Base-by-base conservation (phyloP, 2,888 invertebrate genomes). In the Agrilus mali region DNA sequence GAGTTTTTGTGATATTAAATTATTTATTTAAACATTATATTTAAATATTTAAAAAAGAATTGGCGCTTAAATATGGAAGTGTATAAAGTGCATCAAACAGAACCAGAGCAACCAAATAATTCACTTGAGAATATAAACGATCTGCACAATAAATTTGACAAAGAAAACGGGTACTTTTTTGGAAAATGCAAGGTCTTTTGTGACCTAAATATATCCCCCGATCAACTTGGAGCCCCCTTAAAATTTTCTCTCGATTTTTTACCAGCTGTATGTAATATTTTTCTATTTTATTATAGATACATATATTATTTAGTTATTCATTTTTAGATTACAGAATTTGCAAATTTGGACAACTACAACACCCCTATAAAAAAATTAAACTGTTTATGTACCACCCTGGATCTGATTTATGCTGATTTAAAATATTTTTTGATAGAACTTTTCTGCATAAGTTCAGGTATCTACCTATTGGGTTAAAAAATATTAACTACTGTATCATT, bases 391-490 rank as follows among this genome's bases (percentile, higher is more conserved):
- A 58, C 61, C 8, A 63, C 68, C 1, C 60, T 68, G 44, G 71
- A 71, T 49, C 53, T 70, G n/a, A 60, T 67, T 41, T 61, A 66
- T 42, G 71, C 69, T 7, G 69, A 71, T 54, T 52, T 69, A 10
- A 71, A 71, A 55, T 60, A 61, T 13, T 67, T 64, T 3, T 53
- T 69, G 15, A 66, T 67, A 13, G 65, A 65, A 33, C 56, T 65
- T 7, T 62, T 64, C 44, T 58, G 63, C 6, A 56, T 58, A 48
- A 55, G 55, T 42, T 55, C 59, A 41, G 60, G 63, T 61, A 53
- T 20, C 13, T 5, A 7, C 5, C 14, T 35, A 31, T 12, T 32
- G 13, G 15, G 33, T n/a, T 32, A 34, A 35, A 40, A 38, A 16
- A 20, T 15, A 7, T 12, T 3, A 31, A 43, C 32, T 7, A 31